phyloP scores from a whole-genome alignment of 2,113 vertebrate species.

The Chionomys nivalis region DNA sequence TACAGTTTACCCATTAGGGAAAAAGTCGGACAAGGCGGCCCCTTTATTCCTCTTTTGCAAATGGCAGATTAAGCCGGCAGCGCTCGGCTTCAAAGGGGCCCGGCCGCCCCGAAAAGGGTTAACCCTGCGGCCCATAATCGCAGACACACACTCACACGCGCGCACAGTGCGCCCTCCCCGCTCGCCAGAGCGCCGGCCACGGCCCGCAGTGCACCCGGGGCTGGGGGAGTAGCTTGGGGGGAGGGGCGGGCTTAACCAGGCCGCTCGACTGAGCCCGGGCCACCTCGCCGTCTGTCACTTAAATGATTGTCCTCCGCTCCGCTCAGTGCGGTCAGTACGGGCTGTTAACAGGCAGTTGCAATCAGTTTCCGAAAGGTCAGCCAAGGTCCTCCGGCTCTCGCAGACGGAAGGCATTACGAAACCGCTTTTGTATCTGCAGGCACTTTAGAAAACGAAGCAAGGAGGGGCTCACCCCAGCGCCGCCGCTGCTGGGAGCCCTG shows the following conservation, averaged over 20 bases:
- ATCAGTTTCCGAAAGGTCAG: slow-evolving; percentile 85
- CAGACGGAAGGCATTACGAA: slow-evolving; percentile 85
- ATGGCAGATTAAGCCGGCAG: slow-evolving; percentile 72
- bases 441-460: slow-evolving; percentile 79
- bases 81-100: slow-evolving; percentile 73
- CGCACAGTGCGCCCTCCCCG: slow-evolving; percentile 59
- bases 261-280: slow-evolving; percentile 81
- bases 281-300: slow-evolving; percentile 80
- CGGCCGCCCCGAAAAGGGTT: slow-evolving; percentile 72
- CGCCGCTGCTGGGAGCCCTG: background rate
- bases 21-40: slow-evolving; percentile 57
- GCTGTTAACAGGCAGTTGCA: slow-evolving; percentile 79
- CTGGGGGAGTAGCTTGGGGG: slow-evolving; percentile 48
- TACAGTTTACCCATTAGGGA: slow-evolving; percentile 75
- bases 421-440: slow-evolving; percentile 83
- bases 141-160: background rate
- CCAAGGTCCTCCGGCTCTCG: slow-evolving; percentile 82
- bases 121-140: slow-evolving; percentile 66
- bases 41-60: slow-evolving; percentile 74
- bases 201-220: slow-evolving; percentile 75
- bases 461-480: slow-evolving; percentile 60
- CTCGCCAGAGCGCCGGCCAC: slow-evolving; percentile 45
- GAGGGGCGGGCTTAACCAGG: slow-evolving; percentile 83
- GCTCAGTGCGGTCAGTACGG: slow-evolving; percentile 70
- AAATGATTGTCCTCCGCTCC: slow-evolving; percentile 71